Base-by-base conservation (phyloP, 2,113 vertebrate species). In the Guaruba guarouba region DNA sequence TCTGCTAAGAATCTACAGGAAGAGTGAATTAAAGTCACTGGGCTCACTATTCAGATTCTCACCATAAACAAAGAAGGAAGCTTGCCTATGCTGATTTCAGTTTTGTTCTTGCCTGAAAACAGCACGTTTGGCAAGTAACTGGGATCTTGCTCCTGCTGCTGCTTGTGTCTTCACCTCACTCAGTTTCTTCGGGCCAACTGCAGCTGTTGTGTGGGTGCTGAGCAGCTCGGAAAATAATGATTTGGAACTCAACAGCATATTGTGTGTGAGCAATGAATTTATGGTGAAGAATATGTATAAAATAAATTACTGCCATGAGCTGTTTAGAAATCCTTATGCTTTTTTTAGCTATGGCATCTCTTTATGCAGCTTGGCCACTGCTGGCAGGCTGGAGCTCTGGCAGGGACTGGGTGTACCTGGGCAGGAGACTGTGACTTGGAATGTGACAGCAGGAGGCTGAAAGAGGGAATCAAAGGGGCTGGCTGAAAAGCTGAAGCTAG, bases 191-290 rank as follows among this genome's bases (percentile, higher is more conserved):
- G 0, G 49, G 91, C 91, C 94, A 95, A 64, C 86, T 79, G 67
- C 94, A 94, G 93, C 82, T 94, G 95, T 85, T 91, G 52, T 73
- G 78, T 41, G 92, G 93, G 74, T 95, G 94, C 90, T 94, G 89
- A 96, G 82, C 92, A 87, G 52, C 78, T 96, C 51, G 52, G 81
- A 96, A 96, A 96, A 96, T 91, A 94, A 97, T 91, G 84, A 91
- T 87, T 79, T 96, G 90, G 90, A 94, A 80, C 85, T 96, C 75
- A 80, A 71, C 90, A 95, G 90, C 67, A 24, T 59, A 85, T 94
- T 95, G 78, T 95, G 75, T 90, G 75, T 6, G 9, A 97, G 87
- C 78, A 80, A 37, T 63, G 49, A 46, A 39, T 91, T 92, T 82
- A 49, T 82, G 93, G 84, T 86, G 86, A 95, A 85, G 66, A 91